These are phyloP conservation scores for Tetrax tetrax DNA, from an alignment of 2,113 vertebrate genomes.

Conservation along the genomic window DNA sequence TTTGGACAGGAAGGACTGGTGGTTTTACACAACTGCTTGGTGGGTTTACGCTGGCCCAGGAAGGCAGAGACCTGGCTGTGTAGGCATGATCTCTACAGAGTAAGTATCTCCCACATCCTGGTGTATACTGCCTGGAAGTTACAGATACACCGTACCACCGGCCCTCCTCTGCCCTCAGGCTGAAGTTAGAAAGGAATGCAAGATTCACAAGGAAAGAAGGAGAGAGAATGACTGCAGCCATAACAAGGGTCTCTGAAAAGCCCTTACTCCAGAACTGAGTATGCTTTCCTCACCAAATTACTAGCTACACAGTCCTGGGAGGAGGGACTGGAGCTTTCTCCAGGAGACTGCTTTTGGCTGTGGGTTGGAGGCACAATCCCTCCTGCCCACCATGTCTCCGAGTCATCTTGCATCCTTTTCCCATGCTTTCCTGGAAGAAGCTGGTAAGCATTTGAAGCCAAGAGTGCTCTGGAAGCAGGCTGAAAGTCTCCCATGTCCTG, in stretches of 20 bases:
- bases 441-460: background rate
- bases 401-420: background rate
- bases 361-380: background rate
- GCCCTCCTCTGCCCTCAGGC: background rate
- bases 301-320: background rate
- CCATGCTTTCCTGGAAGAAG: background rate
- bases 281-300: background rate
- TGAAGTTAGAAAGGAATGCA: background rate
- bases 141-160: background rate
- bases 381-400: background rate
- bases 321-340: background rate
- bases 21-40: background rate
- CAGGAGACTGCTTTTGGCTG: background rate
- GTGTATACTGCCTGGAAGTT: background rate
- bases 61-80: background rate
- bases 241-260: background rate
- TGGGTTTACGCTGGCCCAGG: background rate
- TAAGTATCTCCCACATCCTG: background rate
- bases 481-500: background rate
- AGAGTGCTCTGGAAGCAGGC: background rate
- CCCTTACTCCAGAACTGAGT: background rate
- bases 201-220: slow-evolving; percentile 4
- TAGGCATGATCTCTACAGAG: background rate
- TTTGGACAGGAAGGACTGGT: background rate
- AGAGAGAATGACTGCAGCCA: slow-evolving; percentile 29